Base-by-base conservation (phyloP, 2,888 invertebrate species). In the Diaprepes abbreviatus region DNA sequence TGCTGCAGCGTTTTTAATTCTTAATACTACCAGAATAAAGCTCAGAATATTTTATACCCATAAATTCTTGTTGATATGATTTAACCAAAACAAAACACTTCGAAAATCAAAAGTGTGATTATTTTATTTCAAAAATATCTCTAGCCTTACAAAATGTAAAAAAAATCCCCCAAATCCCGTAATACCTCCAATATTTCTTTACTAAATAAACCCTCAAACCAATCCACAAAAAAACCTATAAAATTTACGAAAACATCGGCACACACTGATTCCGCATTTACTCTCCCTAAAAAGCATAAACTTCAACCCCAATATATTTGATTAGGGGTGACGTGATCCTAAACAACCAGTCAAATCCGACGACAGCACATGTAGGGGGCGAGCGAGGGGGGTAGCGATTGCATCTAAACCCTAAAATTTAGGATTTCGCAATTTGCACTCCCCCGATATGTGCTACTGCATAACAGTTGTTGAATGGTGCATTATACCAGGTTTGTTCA, bases 271-370 rank as follows among this genome's bases (percentile, higher is more conserved):
- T 62, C 14, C 12, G 50, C 50, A 19, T 28, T 9, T 43, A 31
- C 31, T 55, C 55, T 17, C 45, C 64, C 64, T 55, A 12, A 59
- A 24, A 58, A 60, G 5, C 52, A 66, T 50, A 66, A 66, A 48
- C 36, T 57, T 57, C 19, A 45, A 36, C 65, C 57, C 58, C 36
- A 14, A 33, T 17, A 16, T 58, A 48, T 48, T 14, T 36, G 65
- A 66, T 63, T 40, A 45, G 59, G 66, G 59, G 19, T 59, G 59
- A 59, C 59, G 66, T 52, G 66, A 66, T 66, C 59, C 66, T 54
- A 64, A 69, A 64, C 63, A 69, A 58, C 69, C 69, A 63, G 69
- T 69, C 64, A 69, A 69, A 59, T 50, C 58, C 57, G 64, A 35
- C 54, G 69, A 68, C 68, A 58, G 55, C 17, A 40, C 14, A 19